Percentiles rank a stretch among this genome's conserved stretches.
Conservation (phyloP, 2,797 vertebrate genomes). For the Chelidonichthys spinosus region DNA sequence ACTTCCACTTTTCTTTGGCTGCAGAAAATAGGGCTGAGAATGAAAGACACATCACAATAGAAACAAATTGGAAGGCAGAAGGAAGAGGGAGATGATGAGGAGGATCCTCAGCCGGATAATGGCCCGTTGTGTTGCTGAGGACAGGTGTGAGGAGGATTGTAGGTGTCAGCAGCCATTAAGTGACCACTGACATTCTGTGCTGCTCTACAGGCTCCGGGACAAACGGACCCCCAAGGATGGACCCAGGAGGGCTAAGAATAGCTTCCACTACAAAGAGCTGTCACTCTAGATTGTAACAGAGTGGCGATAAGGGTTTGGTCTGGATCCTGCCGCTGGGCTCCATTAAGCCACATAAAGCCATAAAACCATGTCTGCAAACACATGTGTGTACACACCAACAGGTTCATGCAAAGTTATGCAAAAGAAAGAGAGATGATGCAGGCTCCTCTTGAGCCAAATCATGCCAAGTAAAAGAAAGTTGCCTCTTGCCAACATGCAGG, state of each 20-base stretch:
- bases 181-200: not conserved
- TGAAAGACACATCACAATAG: not conserved
- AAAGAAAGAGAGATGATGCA: not conserved
- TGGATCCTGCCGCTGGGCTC: constrained; percentile 46
- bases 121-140: not conserved
- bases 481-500: not conserved
- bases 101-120: constrained; percentile 12
- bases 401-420: not conserved
- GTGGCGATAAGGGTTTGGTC: constrained; percentile 45
- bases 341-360: constrained; percentile 30
- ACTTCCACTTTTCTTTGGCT: not conserved
- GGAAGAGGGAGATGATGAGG: not conserved
- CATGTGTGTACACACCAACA: not conserved
- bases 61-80: not conserved
- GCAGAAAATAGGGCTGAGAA: not conserved
- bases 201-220: constrained; percentile 32
- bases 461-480: not conserved
- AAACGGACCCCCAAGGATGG: constrained; percentile 24
- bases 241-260: constrained; percentile 70
- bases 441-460: not conserved
- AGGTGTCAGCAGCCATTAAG: constrained; percentile 41
- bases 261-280: constrained; percentile 66
- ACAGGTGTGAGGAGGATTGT: constrained; percentile 34
- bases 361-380: constrained; percentile 7
- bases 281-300: constrained; percentile 65